Percentiles rank a stretch among this genome's conserved stretches.
These are phyloP conservation scores for Boulengeromyrus knoepffleri DNA, from an alignment of 2,113 vertebrate genomes.

Conservation along the genomic window DNA sequence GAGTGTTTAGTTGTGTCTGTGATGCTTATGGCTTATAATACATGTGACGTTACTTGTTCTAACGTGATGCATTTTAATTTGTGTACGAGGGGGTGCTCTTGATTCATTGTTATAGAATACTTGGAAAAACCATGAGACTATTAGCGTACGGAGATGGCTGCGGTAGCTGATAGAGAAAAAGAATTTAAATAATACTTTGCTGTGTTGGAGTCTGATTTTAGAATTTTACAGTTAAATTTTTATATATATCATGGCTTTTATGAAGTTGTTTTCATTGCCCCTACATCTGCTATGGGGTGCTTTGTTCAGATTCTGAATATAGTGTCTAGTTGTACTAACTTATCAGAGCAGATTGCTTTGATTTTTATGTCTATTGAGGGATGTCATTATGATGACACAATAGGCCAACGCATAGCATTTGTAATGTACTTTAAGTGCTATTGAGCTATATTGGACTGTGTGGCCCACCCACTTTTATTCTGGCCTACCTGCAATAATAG, in stretches of 20 bases:
- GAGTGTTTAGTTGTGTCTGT: neutral
- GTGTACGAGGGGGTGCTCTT: neutral
- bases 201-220: neutral
- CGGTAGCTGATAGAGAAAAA: neutral
- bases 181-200: neutral
- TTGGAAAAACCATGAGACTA: neutral
- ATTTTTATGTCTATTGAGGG: neutral
- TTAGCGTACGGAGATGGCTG: neutral
- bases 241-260: neutral
- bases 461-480: no score
- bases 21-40: neutral
- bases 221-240: neutral
- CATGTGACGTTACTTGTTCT: neutral
- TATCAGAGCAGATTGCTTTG: neutral
- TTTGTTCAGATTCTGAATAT: neutral
- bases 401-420: neutral
- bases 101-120: neutral
- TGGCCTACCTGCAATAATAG: neutral
- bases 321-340: neutral
- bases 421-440: neutral
- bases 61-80: neutral
- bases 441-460: neutral
- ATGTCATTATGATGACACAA: neutral
- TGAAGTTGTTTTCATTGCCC: neutral
- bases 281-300: neutral